Conservation (phyloP, 2,113 vertebrate species). For the Nycticebus coucang region DNA sequence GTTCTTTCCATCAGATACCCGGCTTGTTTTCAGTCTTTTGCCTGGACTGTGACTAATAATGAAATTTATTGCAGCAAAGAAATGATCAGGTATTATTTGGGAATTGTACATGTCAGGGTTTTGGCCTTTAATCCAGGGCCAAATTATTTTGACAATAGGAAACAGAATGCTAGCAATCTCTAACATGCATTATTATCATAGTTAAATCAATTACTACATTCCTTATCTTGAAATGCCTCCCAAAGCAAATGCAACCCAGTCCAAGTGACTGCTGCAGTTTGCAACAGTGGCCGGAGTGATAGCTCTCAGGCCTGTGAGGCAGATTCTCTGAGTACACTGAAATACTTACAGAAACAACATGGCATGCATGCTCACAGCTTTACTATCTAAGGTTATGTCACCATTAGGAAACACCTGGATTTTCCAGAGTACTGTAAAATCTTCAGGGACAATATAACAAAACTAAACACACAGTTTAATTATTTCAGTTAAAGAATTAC, state of each 20-base stretch:
- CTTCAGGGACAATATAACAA: neutral
- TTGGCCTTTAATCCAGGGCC: neutral
- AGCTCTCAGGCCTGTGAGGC: neutral
- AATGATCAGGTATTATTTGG: neutral
- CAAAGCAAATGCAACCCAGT: neutral
- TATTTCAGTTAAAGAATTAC: neutral
- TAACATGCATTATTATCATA: neutral
- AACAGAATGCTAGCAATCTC: neutral
- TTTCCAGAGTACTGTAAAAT: neutral
- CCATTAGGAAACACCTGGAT: neutral
- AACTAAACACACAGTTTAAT: neutral
- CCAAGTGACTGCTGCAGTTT: neutral
- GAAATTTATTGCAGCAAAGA: neutral
- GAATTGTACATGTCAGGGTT: neutral
- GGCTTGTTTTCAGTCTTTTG: neutral
- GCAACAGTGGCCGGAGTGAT: neutral
- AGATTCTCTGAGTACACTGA: neutral
- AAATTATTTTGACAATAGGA: neutral
- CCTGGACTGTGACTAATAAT: neutral
- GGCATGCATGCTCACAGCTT: neutral
- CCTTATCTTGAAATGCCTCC: neutral
- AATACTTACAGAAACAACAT: constrained; percentile 1
- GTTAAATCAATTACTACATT: neutral
- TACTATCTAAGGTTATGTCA: neutral
- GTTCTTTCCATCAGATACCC: neutral